phyloP scores from a whole-genome alignment of 2,888 invertebrate genomes.

The Stegophylla sp. region DNA sequence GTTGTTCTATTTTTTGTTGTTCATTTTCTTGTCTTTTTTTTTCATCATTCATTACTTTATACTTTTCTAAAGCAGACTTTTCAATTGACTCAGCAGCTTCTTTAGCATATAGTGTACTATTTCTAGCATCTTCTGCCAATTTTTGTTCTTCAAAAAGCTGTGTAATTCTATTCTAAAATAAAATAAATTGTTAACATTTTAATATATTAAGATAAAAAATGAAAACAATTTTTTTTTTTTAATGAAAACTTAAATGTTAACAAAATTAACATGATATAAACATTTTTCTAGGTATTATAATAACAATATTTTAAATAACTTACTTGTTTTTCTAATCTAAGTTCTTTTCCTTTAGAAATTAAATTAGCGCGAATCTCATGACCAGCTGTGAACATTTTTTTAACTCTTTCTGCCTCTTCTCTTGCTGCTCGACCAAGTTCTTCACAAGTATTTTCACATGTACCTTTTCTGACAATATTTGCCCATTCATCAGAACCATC shows the following conservation, averaged over 20 bases:
- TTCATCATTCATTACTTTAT: slow-evolving; percentile 68
- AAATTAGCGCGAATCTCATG: slow-evolving; percentile 77
- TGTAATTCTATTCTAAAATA: slow-evolving; percentile 69
- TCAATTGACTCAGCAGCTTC: slow-evolving; percentile 77
- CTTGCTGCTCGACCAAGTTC: slow-evolving; percentile 81
- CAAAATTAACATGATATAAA: background rate
- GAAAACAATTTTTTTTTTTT: background rate
- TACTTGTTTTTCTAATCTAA: slow-evolving; percentile 74
- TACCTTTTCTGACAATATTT: slow-evolving; percentile 64
- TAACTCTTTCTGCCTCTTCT: slow-evolving; percentile 75
- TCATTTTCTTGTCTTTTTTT: slow-evolving; percentile 69
- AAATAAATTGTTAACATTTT: background rate
- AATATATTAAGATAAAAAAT: background rate
- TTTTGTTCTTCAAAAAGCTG: slow-evolving; percentile 76
- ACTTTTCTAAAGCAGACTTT: slow-evolving; percentile 77
- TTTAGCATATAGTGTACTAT: slow-evolving; percentile 79
- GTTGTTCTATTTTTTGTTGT: slow-evolving; percentile 68
- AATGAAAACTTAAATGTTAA: background rate
- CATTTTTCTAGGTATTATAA: background rate
- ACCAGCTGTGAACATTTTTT: slow-evolving; percentile 80
- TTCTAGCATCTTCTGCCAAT: slow-evolving; percentile 80
- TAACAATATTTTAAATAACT: slow-evolving; percentile 51
- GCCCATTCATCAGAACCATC: slow-evolving; percentile 90
- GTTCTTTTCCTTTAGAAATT: slow-evolving; percentile 76
- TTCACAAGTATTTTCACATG: slow-evolving; percentile 80